Evolutionary conservation across 2,113 vertebrate genomes (phyloP), one percentile per base, ranked within the genome.

Genomic region (Peromyscus leucopus): DNA sequence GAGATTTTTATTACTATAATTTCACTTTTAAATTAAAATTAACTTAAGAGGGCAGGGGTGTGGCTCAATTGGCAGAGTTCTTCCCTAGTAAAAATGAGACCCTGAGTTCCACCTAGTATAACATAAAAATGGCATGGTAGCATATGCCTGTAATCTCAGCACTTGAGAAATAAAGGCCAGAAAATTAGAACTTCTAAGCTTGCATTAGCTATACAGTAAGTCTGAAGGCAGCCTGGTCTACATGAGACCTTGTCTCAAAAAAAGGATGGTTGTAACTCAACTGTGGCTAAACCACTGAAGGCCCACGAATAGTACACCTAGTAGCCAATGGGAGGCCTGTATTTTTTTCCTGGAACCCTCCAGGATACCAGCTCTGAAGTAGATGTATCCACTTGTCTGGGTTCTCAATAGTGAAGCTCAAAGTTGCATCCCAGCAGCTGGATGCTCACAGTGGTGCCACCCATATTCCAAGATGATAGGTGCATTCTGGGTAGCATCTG

Each of bases 401-500:
- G 13, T n/a, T 74, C 33, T 42, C 33, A 7, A 22, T 4, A 1
- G 5, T 36, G 57, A 80, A 78, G 51, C 83, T 74, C 82, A 74
- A 86, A 85, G 39, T 46, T 24, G 22, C 75, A 36, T 36, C 71
- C 4, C 0, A 24, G n/a, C 19, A 57, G 69, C 33, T 5, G 3
- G 24, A 4, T 4, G 2, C 67, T 74, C 39, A 4, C 21, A 0
- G 89, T 69, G 16, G 11, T n/a, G 0, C 61, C 69, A 55, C 33
- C 46, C 1, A 0, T 5, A 0, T 90, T 89, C 93, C 69, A 79
- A 1, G 2, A 13, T 36, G 78, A 85, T 76, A 89, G 89, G 51
- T 90, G 88, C 63, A 59, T 59, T 79, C 95, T 96, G 92, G 90
- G 96, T 1, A 0, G 48, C 90, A 22, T 72, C 87, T 97, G 96